Percentiles rank a stretch among this genome's conserved stretches.
phyloP scores from a whole-genome alignment of 1,140 invertebrate species.

The Drosophila funebris region DNA sequence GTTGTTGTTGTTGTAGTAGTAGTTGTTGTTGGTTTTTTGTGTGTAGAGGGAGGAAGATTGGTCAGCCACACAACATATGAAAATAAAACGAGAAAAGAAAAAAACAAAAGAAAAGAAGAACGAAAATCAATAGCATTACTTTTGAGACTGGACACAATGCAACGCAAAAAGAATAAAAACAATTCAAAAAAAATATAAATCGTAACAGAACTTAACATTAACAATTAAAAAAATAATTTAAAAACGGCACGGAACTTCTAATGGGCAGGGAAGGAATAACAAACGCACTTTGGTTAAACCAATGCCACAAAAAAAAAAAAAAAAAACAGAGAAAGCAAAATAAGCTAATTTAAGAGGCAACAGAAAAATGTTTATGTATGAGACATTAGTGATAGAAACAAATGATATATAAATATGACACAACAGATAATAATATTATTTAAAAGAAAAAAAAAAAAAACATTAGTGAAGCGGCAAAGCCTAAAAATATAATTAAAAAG shows the following conservation, averaged over 20 bases:
- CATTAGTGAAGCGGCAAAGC: slow-evolving; percentile 29
- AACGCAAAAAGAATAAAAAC: slow-evolving; percentile 37
- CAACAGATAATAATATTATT: not conserved
- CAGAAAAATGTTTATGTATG: slow-evolving; percentile 22
- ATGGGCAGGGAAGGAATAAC: slow-evolving; percentile 8
- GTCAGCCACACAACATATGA: slow-evolving; percentile 72
- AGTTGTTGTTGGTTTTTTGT: slow-evolving; percentile 28
- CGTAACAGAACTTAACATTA: slow-evolving; percentile 56
- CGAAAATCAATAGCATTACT: slow-evolving; percentile 79
- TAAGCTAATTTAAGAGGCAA: slow-evolving; percentile 10
- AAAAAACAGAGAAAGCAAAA: not conserved
- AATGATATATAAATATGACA: slow-evolving; percentile 7
- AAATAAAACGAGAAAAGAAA: slow-evolving; percentile 76
- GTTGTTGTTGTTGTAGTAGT: slow-evolving; percentile 33
- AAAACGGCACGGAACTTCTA: not conserved
- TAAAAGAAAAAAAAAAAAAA: not conserved
- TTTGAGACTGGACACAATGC: slow-evolving; percentile 68
- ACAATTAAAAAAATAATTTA: slow-evolving; percentile 17
- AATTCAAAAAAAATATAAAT: slow-evolving; percentile 10
- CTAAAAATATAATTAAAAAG: slow-evolving; percentile 25
- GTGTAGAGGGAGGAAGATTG: slow-evolving; percentile 37
- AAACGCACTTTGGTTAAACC: slow-evolving; percentile 24
- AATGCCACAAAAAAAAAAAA: slow-evolving; percentile 12
- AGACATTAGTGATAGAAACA: not conserved
- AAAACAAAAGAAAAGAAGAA: slow-evolving; percentile 81